Evolutionary conservation across 2,888 invertebrate genomes (phyloP).

Genomic region (Pinctada fucata): DNA sequence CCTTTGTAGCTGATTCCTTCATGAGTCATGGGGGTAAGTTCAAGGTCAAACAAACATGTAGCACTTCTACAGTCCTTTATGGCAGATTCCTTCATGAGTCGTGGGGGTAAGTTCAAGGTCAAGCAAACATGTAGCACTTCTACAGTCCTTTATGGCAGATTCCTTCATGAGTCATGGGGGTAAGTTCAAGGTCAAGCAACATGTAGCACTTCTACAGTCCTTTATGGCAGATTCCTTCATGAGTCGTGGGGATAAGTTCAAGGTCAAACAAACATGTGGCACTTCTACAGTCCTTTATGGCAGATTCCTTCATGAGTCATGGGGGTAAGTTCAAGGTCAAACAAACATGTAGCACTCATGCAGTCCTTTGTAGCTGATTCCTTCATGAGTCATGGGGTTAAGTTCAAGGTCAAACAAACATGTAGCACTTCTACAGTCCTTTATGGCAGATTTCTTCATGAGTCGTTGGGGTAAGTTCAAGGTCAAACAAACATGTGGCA

Average conservation of each 20-base stretch:
- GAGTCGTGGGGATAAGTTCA: conserved; percentile 85
- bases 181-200: conserved; percentile 80
- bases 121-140: too few species aligned
- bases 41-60: conserved; percentile 85
- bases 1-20: conserved; percentile 97
- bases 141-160: too few species aligned
- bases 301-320: conserved; percentile 93
- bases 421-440: too few species aligned
- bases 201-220: conserved; percentile 91
- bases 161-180: too few species aligned
- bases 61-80: conserved; percentile 93
- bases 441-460: too few species aligned
- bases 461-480: too few species aligned
- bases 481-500: conserved; percentile 87
- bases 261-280: conserved; percentile 87
- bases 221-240: conserved; percentile 98
- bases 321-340: conserved; percentile 84
- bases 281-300: conserved; percentile 94
- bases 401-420: conserved; percentile 31
- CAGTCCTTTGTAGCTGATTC: conserved; percentile 96
- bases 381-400: conserved; percentile 91
- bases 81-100: conserved; percentile 94
- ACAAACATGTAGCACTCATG: conserved; percentile 91
- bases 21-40: conserved; percentile 87
- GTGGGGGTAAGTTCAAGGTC: conserved; percentile 82